Evolutionary conservation across 2,888 invertebrate genomes (phyloP).

Genomic region (Lacanobia wlatinum): DNA sequence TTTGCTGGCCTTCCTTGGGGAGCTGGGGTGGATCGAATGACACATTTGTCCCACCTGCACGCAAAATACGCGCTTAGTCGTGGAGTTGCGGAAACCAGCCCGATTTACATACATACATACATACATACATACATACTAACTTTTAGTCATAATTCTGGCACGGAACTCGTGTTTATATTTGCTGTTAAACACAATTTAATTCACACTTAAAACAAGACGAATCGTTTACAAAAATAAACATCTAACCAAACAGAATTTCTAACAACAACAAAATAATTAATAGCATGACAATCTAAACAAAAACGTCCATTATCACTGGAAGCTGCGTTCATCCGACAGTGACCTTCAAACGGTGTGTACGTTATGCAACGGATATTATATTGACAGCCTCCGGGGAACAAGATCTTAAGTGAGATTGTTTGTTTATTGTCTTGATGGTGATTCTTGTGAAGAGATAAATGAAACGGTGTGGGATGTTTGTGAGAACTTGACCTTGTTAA

Average conservation of each 20-base stretch:
- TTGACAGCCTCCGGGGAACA: constrained; percentile 55
- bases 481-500: neutral
- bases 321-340: constrained; percentile 62
- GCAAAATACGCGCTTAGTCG: too few relatives aligned
- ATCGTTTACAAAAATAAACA: constrained; percentile 11
- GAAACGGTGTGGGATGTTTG: neutral
- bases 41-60: too few relatives aligned
- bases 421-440: constrained; percentile 20
- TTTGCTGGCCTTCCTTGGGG: too few relatives aligned
- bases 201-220: neutral
- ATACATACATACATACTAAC: too few relatives aligned
- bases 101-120: too few relatives aligned
- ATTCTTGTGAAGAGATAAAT: constrained; percentile 1
- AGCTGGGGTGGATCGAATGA: too few relatives aligned
- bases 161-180: too few relatives aligned
- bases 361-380: constrained; percentile 66
- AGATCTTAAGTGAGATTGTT: constrained; percentile 19
- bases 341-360: constrained; percentile 57
- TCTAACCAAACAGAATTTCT: constrained; percentile 31
- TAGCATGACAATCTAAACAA: constrained; percentile 47
- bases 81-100: too few relatives aligned
- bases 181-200: neutral
- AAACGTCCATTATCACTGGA: constrained; percentile 33
- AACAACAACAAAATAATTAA: constrained; percentile 23
- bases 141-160: too few relatives aligned